Evolutionary conservation across 2,797 vertebrate genomes (phyloP), one percentile per base, ranked within the genome.

Genomic region (Trematomus bernacchii): DNA sequence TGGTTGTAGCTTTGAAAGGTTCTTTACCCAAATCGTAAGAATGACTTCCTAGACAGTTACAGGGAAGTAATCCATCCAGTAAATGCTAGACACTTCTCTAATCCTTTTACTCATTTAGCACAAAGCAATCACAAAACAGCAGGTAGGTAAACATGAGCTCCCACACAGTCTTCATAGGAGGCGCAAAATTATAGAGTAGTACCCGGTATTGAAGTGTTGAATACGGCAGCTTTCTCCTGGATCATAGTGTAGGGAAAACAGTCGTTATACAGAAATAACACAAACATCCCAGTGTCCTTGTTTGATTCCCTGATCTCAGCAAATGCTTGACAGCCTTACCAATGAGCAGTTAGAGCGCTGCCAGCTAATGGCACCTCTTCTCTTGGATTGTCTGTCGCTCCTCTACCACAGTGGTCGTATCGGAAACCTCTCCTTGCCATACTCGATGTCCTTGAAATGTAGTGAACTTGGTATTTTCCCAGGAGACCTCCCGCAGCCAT

Each of bases 371-470:
- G 54, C 43, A 37, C 59, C 58, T 55, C 47, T 66, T 72, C 27
- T 79, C 37, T 80, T 70, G 62, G 54, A 54, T 61, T 33, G 13
- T 59, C 66, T 73, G 63, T 72, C 5, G 15, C 53, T 74, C 57
- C 48, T 66, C 53, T 66, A 58, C 54, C 33, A 21, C 79, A 55
- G 47, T 67, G 61, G 74, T 79, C 80, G 66, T 60, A 83, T 66
- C 43, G 23, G 61, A 69, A 76, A 75, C 82, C 76, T 86, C 65
- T 83, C 66, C 48, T 3, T 14, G 2, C 48, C 33, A 40, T 37
- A 33, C 46, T 51, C 44, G 0, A 16, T 76, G 86, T 72, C 89
- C 87, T 90, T 88, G 79, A 67, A 33, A 76, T 83, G 71, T 66
- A 61, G 48, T 3, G 48, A 73, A 55, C 58, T 43, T 43, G 59